These are phyloP conservation scores for Schmidtea mediterranea DNA, from an alignment of 1,140 invertebrate species.

Conservation along the genomic window DNA sequence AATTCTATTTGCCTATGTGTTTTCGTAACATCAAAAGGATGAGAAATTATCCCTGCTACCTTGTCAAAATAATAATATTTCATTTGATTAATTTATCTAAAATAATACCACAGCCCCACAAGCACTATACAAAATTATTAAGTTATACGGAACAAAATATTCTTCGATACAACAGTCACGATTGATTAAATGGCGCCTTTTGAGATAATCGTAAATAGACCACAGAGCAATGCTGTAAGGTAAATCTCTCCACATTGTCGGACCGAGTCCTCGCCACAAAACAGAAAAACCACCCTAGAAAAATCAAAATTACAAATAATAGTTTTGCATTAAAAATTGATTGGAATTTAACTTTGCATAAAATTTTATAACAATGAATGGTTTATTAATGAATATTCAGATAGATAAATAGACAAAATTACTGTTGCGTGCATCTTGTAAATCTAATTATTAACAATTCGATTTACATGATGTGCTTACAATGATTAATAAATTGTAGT, in stretches of 20 bases:
- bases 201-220: conserved; percentile 2
- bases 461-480: too few species aligned
- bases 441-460: too few species aligned
- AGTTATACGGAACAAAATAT: background rate
- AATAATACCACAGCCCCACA: background rate
- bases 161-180: too few species aligned
- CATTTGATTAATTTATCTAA: background rate
- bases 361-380: too few species aligned
- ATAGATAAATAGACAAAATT: too few species aligned
- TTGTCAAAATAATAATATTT: conserved; percentile 27
- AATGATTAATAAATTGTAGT: too few species aligned
- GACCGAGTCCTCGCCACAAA: conserved; percentile 58
- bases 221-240: conserved; percentile 34
- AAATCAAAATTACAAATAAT: too few species aligned
- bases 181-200: background rate
- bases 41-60: conserved; percentile 60
- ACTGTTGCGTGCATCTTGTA: too few species aligned
- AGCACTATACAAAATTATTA: background rate
- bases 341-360: too few species aligned
- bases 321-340: too few species aligned
- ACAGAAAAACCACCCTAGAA: conserved; percentile 37
- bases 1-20: conserved; percentile 84
- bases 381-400: too few species aligned
- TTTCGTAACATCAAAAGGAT: conserved; percentile 93
- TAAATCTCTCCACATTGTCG: conserved; percentile 73